Base-by-base conservation (phyloP, 2,113 vertebrate species). In the Stegastes partitus region DNA sequence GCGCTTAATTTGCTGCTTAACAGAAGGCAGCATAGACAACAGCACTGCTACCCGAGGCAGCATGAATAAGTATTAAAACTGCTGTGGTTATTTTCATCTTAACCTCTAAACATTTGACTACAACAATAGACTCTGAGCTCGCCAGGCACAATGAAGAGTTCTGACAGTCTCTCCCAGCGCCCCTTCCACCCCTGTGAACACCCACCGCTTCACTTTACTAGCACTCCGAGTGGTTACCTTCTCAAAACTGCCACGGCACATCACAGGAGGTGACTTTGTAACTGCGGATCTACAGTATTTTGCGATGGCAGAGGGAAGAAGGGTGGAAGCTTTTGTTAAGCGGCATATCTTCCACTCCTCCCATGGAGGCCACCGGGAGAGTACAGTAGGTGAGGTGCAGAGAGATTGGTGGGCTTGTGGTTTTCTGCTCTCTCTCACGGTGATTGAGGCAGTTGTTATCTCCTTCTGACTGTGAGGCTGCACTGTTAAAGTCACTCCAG, bases 261-360 rank as follows among this genome's bases (percentile, higher is more conserved):
- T 79, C 67, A 58, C 26, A 57, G 74, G 83, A 78, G 77, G 68
- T 74, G 54, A 84, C 56, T 73, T 76, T 73, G 66, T 63, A 68
- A 56, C 58, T 18, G 57, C 11, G 45, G 25, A 74, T 73, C 72
- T 71, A 42, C 56, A 37, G 63, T 63, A 63, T 74, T 58, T 57
- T 73, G 67, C 73, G 58, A 77, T 25, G 23, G 54, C 14, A 53
- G 12, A 34, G 21, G 39, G 18, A 3, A 50, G 39, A 21, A 31
- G 31, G 39, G 34, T 68, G 42, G 28, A 19, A 26, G 34, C 1
- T 25, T 68, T 64, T 76, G 19, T 76, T 73, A 69, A 12, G 11
- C 11, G 15, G 37, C 47, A 11, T 69, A 54, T 61, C 26, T 77
- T 61, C 25, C 50, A n/a, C 57, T 54, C 55, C 37, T 67, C 47